phyloP scores from a whole-genome alignment of 2,888 invertebrate species.

The Silvanus unidentatus region DNA sequence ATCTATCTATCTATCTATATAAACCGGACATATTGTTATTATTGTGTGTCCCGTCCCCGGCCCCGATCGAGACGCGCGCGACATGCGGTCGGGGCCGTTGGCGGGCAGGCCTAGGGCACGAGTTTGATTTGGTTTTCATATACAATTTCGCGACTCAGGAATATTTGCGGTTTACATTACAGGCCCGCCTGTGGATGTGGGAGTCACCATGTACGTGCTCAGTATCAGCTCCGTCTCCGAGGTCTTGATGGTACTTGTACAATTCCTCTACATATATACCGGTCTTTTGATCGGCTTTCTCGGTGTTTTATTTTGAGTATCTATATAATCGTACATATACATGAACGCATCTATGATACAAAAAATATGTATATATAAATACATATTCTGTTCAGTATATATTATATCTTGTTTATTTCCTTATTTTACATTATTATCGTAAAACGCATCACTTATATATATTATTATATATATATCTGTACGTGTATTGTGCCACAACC shows the following conservation, averaged over 20 bases:
- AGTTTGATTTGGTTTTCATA: constrained; percentile 36
- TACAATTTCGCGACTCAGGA: constrained; percentile 18
- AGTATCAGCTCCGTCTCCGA: constrained; percentile 98
- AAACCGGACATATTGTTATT: constrained; percentile 10
- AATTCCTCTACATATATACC: background rate
- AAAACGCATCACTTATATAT: constrained; percentile 22
- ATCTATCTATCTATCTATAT: constrained; percentile 36
- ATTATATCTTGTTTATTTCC: background rate
- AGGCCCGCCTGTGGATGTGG: constrained; percentile 96
- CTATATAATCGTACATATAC: constrained; percentile 10
- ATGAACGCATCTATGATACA: background rate
- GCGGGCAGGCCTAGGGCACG: constrained; percentile 43
- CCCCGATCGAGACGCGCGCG: constrained; percentile 31
- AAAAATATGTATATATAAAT: background rate
- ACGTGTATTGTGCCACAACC: constrained; percentile 25
- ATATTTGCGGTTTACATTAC: constrained; percentile 55
- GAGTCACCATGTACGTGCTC: constrained; percentile 96
- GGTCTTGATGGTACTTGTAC: constrained; percentile 81
- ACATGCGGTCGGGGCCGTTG: constrained; percentile 33
- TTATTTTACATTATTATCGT: constrained; percentile 7
- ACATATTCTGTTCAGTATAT: constrained; percentile 1
- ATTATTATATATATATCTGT: constrained; percentile 11
- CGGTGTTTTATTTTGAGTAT: constrained; percentile 14
- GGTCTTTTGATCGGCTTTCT: constrained; percentile 6
- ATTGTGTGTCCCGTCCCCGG: constrained; percentile 33